Conservation (phyloP, 2,113 vertebrate species). For the Rhynchomys soricoides region DNA sequence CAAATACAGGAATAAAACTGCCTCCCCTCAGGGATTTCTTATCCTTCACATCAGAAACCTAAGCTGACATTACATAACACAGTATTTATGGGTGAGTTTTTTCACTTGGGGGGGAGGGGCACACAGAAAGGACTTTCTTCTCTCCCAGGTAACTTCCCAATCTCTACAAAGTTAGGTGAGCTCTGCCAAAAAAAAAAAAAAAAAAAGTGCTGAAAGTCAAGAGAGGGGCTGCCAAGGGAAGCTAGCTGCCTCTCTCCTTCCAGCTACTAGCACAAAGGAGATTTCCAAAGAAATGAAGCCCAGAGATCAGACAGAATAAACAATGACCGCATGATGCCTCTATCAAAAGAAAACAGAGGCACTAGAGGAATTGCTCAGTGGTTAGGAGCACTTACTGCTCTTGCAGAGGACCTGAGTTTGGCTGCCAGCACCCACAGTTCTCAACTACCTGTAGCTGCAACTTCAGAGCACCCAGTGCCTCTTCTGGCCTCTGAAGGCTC, state of each 20-base stretch:
- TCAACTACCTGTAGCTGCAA: neutral
- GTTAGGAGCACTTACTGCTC: neutral
- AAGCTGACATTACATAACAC: constrained; percentile 64
- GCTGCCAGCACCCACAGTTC: neutral
- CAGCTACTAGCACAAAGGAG: constrained; percentile 27
- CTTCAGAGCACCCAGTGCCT: neutral
- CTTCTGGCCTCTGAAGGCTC: neutral
- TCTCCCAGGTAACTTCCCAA: constrained; percentile 57
- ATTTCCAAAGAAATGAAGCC: constrained; percentile 69
- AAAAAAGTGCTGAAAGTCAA: neutral
- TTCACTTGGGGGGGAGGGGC: neutral
- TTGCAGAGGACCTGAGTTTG: neutral
- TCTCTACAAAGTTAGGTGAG: constrained; percentile 12
- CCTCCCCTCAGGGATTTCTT: neutral
- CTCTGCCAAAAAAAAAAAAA: constrained; percentile 47
- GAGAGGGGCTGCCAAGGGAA: neutral
- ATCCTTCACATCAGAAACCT: constrained; percentile 75
- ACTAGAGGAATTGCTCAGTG: neutral
- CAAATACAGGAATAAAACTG: constrained; percentile 20
- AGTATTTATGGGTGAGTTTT: neutral
- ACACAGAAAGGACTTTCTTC: constrained; percentile 40
- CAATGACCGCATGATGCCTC: neutral
- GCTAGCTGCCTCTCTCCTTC: constrained; percentile 35
- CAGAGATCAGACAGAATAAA: constrained; percentile 45
- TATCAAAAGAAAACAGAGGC: neutral